Base-by-base conservation (phyloP, 2,797 vertebrate species). In the Xerus rutilus region DNA sequence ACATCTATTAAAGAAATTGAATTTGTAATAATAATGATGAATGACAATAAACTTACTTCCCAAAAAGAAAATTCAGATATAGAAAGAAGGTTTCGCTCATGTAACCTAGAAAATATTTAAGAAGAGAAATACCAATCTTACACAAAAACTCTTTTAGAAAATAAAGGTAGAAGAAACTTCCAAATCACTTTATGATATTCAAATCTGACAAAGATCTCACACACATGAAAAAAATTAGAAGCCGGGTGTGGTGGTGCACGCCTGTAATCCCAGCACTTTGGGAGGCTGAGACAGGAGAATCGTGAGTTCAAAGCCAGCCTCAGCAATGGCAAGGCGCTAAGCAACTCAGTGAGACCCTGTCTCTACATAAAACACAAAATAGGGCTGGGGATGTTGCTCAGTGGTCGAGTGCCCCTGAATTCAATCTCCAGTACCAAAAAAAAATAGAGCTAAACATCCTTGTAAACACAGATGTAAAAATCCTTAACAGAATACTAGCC, bases 101-200 rank as follows among this genome's bases (percentile, higher is more conserved):
- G 10, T 69, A 72, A 65, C 52, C 32, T n/a, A 95, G 74, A 73
- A 86, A 89, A 92, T 15, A 59, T 45, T 64, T 73, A 86, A 73
- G 45, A 49, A 79, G 23, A 84, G 28, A 62, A 79, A 89, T 67
- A 45, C 0, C 39, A 79, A 67, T 59, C 23, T 82, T 73, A 82
- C 2, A 73, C 23, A 93, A 77, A 73, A 77, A 73, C 32, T 67
- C 39, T 77, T 84, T 82, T 57, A 96, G 72, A 85, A 82, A 91
- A 64, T n/a, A 82, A 23, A 76, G 45, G 70, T 49, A n/a, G n/a
- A 74, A 65, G 47, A 89, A 64, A 74, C 52, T 35, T 88, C 4
- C 39, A 45, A 17, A 8, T 93, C n/a, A 45, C 83, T 88, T 84
- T 79, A 73, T 28, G 2, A 69, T 49, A 39, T 14, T 47, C 65